phyloP scores from a whole-genome alignment of 1,140 invertebrate species.

The Vanessa atalanta region DNA sequence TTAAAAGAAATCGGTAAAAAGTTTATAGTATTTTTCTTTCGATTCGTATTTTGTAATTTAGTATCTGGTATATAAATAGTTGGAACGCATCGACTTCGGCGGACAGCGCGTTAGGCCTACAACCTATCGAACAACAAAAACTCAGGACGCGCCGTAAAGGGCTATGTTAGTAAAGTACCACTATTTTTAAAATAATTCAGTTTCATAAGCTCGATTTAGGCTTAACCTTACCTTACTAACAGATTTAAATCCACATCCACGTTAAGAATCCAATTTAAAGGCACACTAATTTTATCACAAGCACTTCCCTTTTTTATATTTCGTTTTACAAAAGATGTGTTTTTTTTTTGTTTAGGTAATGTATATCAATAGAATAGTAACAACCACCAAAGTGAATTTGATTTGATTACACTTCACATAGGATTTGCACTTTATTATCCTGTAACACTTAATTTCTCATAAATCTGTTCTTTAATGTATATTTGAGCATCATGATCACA shows the following conservation, averaged over 20 bases:
- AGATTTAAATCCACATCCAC: slow-evolving; percentile 56
- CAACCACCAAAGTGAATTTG: background rate
- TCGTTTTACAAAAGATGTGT: slow-evolving; percentile 5
- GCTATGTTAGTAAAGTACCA: background rate
- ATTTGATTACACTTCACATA: background rate
- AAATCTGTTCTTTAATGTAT: background rate
- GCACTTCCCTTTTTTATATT: slow-evolving; percentile 34
- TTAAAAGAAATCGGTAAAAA: too few relatives aligned
- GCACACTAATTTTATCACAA: slow-evolving; percentile 35
- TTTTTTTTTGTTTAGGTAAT: slow-evolving; percentile 7
- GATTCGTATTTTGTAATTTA: background rate
- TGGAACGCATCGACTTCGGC: slow-evolving; percentile 31
- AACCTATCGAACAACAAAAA: slow-evolving; percentile 33
- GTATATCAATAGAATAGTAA: slow-evolving; percentile 1
- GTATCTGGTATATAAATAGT: slow-evolving; percentile 7
- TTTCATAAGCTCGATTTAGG: slow-evolving; percentile 11
- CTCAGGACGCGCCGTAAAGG: slow-evolving; percentile 25
- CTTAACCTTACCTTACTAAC: slow-evolving; percentile 56
- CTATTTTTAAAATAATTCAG: background rate
- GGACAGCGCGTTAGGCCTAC: slow-evolving; percentile 60
- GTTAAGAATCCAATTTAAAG: slow-evolving; percentile 61
- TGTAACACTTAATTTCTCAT: background rate
- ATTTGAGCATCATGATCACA: background rate
- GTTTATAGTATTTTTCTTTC: too few relatives aligned
- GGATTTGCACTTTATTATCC: background rate